Base-by-base conservation (phyloP, 2,888 invertebrate species). In the Athalia circularis region DNA sequence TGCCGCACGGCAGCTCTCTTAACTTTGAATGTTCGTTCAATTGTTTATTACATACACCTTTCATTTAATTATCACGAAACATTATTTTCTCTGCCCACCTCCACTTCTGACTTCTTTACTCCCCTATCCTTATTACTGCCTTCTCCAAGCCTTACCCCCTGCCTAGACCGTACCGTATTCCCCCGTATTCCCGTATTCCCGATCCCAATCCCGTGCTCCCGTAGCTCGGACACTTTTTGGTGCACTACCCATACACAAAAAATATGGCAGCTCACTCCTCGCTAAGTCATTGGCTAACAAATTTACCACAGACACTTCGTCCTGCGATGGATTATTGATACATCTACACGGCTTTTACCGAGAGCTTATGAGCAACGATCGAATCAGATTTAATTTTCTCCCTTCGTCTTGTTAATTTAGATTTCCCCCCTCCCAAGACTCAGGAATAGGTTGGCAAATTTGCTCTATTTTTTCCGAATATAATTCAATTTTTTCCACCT, bases 1-100 rank as follows among this genome's bases (percentile, higher is more conserved):
- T 84, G 83, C 80, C 78, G 59, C 59, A 15, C 62, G 11, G 74
- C 74, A 61, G 62, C 61, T 29, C 11, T 61, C 59, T 47, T 54
- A 4, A n/a, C 29, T 54, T 57, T 61, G 43, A 29, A 74, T 45
- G n/a, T 47, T 29, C 29, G 78, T 81, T 85, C 83, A 85, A 83
- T 83, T 84, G 86, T 85, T 86, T 84, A 84, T 85, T 83, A 84
- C 82, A 83, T 84, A 83, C 88, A 88, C 85, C 87, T 84, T 86
- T 87, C 83, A 85, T 86, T 87, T 83, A 85, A 85, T 87, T 86
- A 85, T 85, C 85, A 85, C 85, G 82, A 87, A 87, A 87, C 87
- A 88, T 88, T 15, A 8, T 13, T 13, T 29, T 62, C 62, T 62
- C 3, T 13, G 8, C 15, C 62, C 29, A 13, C 62, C 62, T 13